Percentiles rank a stretch among this genome's conserved stretches.
Conservation (phyloP, 1,140 invertebrate genomes). For the Panagrolaimus sp. region DNA sequence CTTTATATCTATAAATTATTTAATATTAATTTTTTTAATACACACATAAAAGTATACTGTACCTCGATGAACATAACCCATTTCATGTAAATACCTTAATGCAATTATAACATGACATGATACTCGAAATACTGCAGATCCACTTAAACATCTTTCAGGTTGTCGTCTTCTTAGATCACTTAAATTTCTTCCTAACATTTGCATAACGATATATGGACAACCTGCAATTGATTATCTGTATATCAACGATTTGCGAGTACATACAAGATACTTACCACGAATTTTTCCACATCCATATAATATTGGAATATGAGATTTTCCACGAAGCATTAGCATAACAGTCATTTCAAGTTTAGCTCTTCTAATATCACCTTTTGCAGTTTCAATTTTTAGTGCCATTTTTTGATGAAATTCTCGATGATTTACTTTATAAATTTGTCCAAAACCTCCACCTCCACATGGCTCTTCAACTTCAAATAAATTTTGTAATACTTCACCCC, state of each 20-base stretch:
- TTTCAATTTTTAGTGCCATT: conserved; percentile 3
- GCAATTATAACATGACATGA: conserved; percentile 25
- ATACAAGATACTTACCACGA: too few species aligned
- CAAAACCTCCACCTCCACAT: conserved; percentile 4
- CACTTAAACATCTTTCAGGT: conserved; percentile 18
- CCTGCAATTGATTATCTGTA: too few species aligned
- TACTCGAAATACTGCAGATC: conserved; percentile 27
- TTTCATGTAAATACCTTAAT: conserved; percentile 22
- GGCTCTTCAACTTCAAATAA: conserved; percentile 4
- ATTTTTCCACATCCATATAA: conserved; percentile 1
- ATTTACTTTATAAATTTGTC: conserved; percentile 7
- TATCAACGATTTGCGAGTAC: too few species aligned
- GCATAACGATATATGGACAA: conserved; percentile 34
- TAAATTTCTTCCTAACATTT: conserved; percentile 33
- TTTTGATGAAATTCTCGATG: conserved; percentile 8
- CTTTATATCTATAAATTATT: neutral
- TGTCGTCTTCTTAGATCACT: conserved; percentile 24
- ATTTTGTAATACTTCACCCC: neutral
- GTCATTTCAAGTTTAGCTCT: conserved; percentile 1
- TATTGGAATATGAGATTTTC: conserved; percentile 9
- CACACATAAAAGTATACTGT: neutral
- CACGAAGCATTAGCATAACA: neutral
- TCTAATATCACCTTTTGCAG: neutral
- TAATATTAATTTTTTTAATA: too few species aligned
- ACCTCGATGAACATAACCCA: conserved; percentile 27